Base-by-base conservation (phyloP, 2,888 invertebrate species). In the Brachypalpus laphriformis region DNA sequence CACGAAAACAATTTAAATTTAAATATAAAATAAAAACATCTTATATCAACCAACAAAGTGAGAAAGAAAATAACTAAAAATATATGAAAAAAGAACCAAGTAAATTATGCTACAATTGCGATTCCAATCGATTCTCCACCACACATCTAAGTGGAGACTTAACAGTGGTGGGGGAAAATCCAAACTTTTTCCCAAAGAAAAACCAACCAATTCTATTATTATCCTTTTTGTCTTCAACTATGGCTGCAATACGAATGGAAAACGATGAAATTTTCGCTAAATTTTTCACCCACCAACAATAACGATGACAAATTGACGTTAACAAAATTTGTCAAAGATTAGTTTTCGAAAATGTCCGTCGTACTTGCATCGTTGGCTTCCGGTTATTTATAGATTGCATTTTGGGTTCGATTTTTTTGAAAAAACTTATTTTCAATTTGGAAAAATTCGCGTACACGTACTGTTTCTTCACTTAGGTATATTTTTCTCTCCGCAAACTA, bases 251-350 rank as follows among this genome's bases (percentile, higher is more conserved):
- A 22, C 28, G 4, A 61, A 16, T 63, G 61, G 42, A 63, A 68
- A 61, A 65, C 59, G 63, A 75, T 16, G 28, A 51, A 71, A 83
- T 63, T 63, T 83, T 68, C 25, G 20, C 72, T 31, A 82, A 56
- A 22, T 54, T 56, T 68, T 70, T 25, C 57, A 11, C 28, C 37
- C 54, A 56, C 61, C 49, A 65, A 49, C 37, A 28, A 51, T 25
- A 4, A 25, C 25, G 25, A 4, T 25, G 25, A 5, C 59, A 71
- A 49, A 40, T 31, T n/a, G 61, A 59, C 37, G 25, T 71, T 45
- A 49, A 63, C 70, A 74, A 54, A 83, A 75, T 83, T 68, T 80
- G 83, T 83, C 83, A 83, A 75, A 83, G 78, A 83, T 75, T 25
- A 74, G 31, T 78, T 75, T 54, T 70, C 16, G 37, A 51, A 78